Percentiles rank a stretch among this genome's conserved stretches.
Conservation (phyloP, 2,113 vertebrate genomes). For the Perognathus longimembris region DNA sequence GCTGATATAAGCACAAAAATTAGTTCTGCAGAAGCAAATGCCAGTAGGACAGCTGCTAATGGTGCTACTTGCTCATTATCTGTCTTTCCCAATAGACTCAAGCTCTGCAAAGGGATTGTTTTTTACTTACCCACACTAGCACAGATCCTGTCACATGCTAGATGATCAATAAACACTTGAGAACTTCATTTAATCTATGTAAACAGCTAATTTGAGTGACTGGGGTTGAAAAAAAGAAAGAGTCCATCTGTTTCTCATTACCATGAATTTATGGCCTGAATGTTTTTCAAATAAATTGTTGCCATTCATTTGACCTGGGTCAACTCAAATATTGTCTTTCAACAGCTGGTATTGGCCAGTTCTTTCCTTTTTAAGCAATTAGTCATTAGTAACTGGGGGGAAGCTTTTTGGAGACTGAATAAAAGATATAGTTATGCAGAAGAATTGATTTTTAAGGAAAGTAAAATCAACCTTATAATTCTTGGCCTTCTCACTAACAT, state of each 20-base stretch:
- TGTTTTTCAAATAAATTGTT: background rate
- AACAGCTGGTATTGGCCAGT: background rate
- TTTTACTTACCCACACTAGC: background rate
- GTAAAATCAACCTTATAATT: background rate
- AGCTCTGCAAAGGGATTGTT: background rate
- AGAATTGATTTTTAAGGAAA: background rate
- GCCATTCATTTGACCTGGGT: background rate
- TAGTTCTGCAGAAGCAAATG: background rate
- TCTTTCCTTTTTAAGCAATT: background rate
- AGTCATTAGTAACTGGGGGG: background rate
- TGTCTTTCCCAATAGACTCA: background rate
- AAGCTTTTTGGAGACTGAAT: background rate
- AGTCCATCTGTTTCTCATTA: slow-evolving; percentile 1
- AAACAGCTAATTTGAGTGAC: background rate
- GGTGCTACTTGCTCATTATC: background rate
- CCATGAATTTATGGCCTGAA: background rate
- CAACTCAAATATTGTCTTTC: background rate
- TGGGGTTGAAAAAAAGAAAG: background rate
- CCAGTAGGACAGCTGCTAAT: background rate
- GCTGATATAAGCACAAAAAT: background rate
- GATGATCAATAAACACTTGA: background rate
- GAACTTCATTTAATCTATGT: background rate
- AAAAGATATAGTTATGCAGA: background rate
- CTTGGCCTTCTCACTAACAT: slow-evolving; percentile 3
- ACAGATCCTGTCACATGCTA: background rate